Percentiles rank a stretch among this genome's conserved stretches.
Conservation (phyloP, 2,113 vertebrate species). For the Ibidorhyncha struthersii region DNA sequence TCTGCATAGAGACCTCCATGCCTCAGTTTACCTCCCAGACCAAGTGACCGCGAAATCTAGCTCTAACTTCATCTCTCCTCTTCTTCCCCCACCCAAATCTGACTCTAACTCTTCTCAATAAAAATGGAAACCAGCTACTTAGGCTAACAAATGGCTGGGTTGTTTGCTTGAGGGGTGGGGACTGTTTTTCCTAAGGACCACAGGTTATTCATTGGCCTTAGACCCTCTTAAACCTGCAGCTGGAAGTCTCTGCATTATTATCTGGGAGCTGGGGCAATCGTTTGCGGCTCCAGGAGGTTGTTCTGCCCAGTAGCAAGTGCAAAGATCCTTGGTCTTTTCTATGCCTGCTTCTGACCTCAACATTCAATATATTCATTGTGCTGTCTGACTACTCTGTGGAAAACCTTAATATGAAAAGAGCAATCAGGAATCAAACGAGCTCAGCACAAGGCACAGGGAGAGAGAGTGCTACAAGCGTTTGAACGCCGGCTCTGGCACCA, state of each 20-base stretch:
- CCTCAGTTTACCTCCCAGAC: background rate
- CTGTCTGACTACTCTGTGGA: background rate
- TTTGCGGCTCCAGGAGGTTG: background rate
- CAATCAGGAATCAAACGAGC: background rate
- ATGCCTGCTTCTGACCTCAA: conserved; percentile 2
- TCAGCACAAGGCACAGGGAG: background rate
- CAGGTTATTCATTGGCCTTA: background rate
- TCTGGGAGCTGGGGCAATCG: background rate
- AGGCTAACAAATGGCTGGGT: background rate
- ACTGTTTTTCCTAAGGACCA: background rate
- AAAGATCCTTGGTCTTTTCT: background rate
- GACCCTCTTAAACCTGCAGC: background rate
- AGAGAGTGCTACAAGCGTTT: background rate
- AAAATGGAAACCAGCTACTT: background rate
- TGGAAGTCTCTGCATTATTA: background rate
- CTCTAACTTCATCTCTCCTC: background rate
- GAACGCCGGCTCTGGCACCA: background rate
- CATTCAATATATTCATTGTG: background rate
- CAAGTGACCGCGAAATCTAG: background rate
- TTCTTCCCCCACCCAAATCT: background rate
- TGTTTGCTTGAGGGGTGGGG: background rate
- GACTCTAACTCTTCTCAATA: background rate
- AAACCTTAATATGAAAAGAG: background rate
- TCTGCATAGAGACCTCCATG: background rate
- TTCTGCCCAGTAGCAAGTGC: background rate